Conservation (phyloP, 2,888 invertebrate species). For the Embidobia sp. region DNA sequence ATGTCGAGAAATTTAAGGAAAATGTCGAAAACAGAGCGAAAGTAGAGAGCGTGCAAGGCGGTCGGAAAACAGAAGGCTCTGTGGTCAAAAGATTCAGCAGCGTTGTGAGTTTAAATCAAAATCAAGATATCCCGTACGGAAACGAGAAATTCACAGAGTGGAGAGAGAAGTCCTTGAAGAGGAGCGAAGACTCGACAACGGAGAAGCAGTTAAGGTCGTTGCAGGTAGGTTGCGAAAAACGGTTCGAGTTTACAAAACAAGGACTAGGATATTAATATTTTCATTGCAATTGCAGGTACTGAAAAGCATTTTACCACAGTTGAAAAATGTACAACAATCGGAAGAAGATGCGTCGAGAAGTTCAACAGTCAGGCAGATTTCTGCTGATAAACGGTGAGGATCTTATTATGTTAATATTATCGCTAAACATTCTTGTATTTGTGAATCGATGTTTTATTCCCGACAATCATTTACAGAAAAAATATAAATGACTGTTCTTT, state of each 20-base stretch:
- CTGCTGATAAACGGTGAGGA: conserved; percentile 60
- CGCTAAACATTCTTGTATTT: no score
- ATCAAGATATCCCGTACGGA: conserved; percentile 65
- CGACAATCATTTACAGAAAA: no score
- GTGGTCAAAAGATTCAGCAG: conserved; percentile 70
- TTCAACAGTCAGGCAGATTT: conserved; percentile 30
- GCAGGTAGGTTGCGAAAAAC: conserved; percentile 72
- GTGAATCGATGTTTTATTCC: no score
- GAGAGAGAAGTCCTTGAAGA: conserved; percentile 75
- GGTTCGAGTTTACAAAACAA: not conserved
- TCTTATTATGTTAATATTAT: no score
- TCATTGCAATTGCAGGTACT: conserved; percentile 69
- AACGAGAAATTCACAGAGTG: conserved; percentile 77
- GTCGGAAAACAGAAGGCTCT: conserved; percentile 37
- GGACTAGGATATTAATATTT: no score
- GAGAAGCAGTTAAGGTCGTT: conserved; percentile 78
- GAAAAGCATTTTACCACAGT: conserved; percentile 79
- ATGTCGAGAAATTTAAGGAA: conserved; percentile 69
- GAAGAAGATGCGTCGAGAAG: conserved; percentile 71
- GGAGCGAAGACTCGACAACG: conserved; percentile 74
- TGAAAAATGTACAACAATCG: conserved; percentile 76
- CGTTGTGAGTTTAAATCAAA: conserved; percentile 73
- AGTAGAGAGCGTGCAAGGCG: not conserved
- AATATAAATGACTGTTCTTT: no score
- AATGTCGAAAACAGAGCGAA: conserved; percentile 18